A percentile compares a stretch with the other conserved stretches of the same genome.
phyloP scores from a whole-genome alignment of 2,888 invertebrate species.

The Archips crataeganus region DNA sequence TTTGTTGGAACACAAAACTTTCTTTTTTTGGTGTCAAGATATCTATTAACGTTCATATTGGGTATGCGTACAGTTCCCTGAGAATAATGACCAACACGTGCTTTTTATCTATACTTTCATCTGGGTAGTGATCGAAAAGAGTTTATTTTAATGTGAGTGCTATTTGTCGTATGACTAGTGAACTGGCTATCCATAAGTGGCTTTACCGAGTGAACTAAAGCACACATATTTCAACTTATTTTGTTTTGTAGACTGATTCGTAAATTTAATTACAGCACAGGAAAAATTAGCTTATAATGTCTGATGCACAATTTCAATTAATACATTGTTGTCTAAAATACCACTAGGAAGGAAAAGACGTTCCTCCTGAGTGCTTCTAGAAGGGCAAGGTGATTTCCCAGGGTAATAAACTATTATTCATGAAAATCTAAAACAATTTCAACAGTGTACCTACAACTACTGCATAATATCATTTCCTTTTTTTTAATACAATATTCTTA shows the following conservation, averaged over 20 bases:
- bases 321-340: background rate
- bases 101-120: slow-evolving; percentile 21
- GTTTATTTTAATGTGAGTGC: background rate
- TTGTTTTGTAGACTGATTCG: background rate
- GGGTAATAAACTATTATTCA: background rate
- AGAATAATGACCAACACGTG: slow-evolving; percentile 11
- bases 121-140: slow-evolving; percentile 16
- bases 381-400: background rate
- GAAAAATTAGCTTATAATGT: background rate
- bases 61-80: background rate
- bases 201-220: background rate
- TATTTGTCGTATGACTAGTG: background rate
- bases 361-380: background rate
- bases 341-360: background rate
- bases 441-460: too few relatives aligned
- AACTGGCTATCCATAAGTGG: background rate
- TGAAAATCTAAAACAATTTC: too few relatives aligned
- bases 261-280: background rate
- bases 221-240: background rate
- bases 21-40: background rate
- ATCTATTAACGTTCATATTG: background rate
- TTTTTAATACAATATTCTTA: too few relatives aligned
- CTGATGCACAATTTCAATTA: background rate
- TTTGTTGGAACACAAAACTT: background rate
- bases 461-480: too few relatives aligned